Conservation (phyloP, 2,888 invertebrate genomes). For the Melitaea athalia region DNA sequence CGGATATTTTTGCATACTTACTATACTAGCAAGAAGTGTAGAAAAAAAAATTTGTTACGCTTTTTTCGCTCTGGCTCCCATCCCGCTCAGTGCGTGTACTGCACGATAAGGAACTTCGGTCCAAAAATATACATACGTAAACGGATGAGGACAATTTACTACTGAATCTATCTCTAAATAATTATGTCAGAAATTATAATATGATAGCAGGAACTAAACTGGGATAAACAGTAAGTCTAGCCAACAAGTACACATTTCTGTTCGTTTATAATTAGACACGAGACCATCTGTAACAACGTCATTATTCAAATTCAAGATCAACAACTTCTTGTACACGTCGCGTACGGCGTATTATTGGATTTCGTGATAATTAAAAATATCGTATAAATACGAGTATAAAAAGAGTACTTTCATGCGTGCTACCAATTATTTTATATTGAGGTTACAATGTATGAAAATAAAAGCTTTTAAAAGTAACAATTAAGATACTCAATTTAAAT, state of each 20-base stretch:
- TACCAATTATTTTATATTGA: background rate
- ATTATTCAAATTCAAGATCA: constrained; percentile 39
- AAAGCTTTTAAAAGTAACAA: too few species aligned
- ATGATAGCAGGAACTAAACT: constrained; percentile 29
- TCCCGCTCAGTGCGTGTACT: too few species aligned
- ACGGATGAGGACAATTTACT: too few species aligned
- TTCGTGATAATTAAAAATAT: background rate
- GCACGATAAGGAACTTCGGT: too few species aligned
- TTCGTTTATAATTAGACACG: constrained; percentile 41
- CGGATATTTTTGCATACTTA: too few species aligned
- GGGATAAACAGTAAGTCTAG: constrained; percentile 21
- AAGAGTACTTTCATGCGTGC: background rate
- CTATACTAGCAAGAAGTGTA: too few species aligned
- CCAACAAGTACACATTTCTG: constrained; percentile 38
- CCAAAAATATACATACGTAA: too few species aligned
- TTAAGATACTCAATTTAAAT: too few species aligned
- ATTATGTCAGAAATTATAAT: background rate
- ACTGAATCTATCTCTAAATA: too few species aligned
- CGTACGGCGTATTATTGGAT: background rate
- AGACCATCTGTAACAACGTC: constrained; percentile 39
- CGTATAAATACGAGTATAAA: background rate
- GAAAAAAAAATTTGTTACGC: too few species aligned
- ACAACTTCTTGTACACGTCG: constrained; percentile 26
- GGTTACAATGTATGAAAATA: background rate
- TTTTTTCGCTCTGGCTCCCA: too few species aligned